Base-by-base conservation (phyloP, 2,113 vertebrate genomes). In the Anseranas semipalmata region DNA sequence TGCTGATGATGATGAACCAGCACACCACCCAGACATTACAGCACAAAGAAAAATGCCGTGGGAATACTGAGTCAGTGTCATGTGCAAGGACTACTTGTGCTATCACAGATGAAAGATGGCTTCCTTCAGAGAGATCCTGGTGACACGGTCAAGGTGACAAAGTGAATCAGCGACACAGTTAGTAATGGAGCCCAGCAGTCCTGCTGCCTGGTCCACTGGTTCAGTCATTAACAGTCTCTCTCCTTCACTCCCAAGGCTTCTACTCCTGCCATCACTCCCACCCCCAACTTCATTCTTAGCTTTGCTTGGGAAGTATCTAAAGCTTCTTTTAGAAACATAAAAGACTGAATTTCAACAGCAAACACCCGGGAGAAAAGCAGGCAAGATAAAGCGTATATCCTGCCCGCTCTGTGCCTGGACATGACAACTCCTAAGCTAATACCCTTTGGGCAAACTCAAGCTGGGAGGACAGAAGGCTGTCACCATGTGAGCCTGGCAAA, bases 311-410 rank as follows among this genome's bases (percentile, higher is more conserved):
- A 43, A 84, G 13, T 60, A 79, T 41, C 48, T 91, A 71, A 70
- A 93, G 17, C 43, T 91, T 87, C 39, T n/a, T 72, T 87, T 89
- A 15, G 85, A 76, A 82, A 65, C n/a, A 93, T 37, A 63, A 72
- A 93, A 79, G 46, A 93, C 13, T 91, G 78, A 89, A 68, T 62
- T 87, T 89, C 65, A 94, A 24, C 52, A 88, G 78, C 81, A 89
- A 89, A 85, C 78, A 89, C 9, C 0, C 50, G 77, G 35, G 7
- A 75, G 39, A 94, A 85, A 67, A 7, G 20, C 66, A 92, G 63
- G 67, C 43, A 65, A 90, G 62, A 85, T 67, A 56, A 74, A 71
- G 19, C 35, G 20, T 21, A 16, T 33, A 25, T 43, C 39, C 30
- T 82, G 70, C 43, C 53, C 60, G 7, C 74, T 70, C 52, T 89